Conservation (phyloP, 2,113 vertebrate species). For the Xenus cinereus region DNA sequence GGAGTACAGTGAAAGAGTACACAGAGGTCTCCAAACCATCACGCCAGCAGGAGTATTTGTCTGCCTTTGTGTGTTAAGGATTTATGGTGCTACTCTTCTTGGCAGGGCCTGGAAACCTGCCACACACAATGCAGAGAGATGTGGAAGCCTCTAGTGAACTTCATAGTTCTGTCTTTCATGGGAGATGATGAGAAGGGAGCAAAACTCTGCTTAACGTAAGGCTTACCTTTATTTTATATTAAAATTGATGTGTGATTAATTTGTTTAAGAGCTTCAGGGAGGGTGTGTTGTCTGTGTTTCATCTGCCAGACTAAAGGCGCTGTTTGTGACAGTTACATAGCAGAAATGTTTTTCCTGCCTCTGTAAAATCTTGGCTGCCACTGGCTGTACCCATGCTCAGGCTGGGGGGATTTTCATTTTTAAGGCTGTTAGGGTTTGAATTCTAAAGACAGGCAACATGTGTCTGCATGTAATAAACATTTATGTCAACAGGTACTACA, state of each 20-base stretch:
- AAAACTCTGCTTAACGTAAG: background rate
- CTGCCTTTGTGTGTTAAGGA: background rate
- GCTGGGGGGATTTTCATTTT: background rate
- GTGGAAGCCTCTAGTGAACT: background rate
- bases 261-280: background rate
- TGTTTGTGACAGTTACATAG: background rate
- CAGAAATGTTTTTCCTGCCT: background rate
- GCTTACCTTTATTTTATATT: background rate
- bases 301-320: background rate
- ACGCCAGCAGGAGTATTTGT: background rate
- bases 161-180: background rate
- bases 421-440: background rate
- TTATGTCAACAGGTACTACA: background rate
- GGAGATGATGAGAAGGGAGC: background rate
- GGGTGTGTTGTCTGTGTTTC: background rate
- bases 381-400: background rate
- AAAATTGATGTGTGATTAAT: background rate
- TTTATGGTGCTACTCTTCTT: background rate
- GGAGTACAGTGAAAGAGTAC: background rate
- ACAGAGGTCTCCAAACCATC: background rate
- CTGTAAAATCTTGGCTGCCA: background rate
- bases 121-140: background rate
- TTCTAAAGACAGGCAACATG: background rate
- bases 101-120: background rate
- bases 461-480: background rate